Base-by-base conservation (phyloP, 2,797 vertebrate species). In the Pogonophryne albipinna region DNA sequence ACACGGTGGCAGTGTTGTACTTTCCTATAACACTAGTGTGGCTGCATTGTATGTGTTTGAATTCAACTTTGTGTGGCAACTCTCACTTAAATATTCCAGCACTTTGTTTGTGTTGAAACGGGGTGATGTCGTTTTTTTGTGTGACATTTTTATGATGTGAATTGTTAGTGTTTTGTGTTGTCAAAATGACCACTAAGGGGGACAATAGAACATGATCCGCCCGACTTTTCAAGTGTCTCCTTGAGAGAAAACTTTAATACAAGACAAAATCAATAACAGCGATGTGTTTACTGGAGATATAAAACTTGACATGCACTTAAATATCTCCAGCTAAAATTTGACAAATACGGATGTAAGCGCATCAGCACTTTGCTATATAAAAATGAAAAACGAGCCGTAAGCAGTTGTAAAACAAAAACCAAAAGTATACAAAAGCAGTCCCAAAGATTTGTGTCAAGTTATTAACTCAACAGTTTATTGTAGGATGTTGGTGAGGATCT, bases 1-100 rank as follows among this genome's bases (percentile, higher is more conserved):
- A 94, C 87, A 86, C 17, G 82, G 80, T 85, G 92, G 89, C 84
- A 87, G 70, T 87, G 87, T 86, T 84, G 20, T 47, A 62, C 34
- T 81, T 34, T 72, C 45, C 42, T 49, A 41, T 66, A 5, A 63
- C 23, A 72, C 38, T 71, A 61, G 70, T 71, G 46, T 69, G 45
- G 51, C 47, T 89, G 81, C 45, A 44, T 27, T 74, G 19, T 76
- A 10, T 70, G 52, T 79, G 55, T 66, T 76, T 66, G 19, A 56
- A 4, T 55, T 14, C 38, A 47, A 62, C 47, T 38, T 47, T 68
- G 51, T 80, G 64, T 79, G 47, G 41, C 34, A 38, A 23, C 56
- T 27, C 15, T 56, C 42, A 65, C 31, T 15, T 23, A 34, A 51
- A 55, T 55, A 16, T 66, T 44, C 4, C 4, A 38, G 31, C 38